Percentiles rank a stretch among this genome's conserved stretches.
Conservation (phyloP, 2,888 invertebrate species). For the Atethmia centrago region DNA sequence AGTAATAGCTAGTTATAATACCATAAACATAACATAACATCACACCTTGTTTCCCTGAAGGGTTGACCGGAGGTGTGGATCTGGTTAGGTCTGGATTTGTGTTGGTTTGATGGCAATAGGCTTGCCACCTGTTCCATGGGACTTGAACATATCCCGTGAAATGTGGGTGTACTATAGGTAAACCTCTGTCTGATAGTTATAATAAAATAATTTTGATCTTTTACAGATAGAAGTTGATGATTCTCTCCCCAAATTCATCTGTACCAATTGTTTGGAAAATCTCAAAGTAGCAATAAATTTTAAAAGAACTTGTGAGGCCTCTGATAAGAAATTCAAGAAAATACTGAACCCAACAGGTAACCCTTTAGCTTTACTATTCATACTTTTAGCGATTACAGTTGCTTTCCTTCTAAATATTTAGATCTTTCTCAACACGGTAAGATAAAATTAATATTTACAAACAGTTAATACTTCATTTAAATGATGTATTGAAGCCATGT, state of each 20-base stretch:
- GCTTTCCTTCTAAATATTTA: background rate
- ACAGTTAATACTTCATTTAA: background rate
- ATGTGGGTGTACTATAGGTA: background rate
- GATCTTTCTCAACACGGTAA: background rate
- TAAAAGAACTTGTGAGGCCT: constrained; percentile 82
- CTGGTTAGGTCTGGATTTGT: background rate
- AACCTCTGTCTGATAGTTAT: background rate
- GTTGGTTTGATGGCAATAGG: too few relatives aligned
- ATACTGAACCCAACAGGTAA: constrained; percentile 85
- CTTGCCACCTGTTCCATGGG: background rate
- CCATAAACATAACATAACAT: background rate
- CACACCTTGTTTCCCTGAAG: background rate
- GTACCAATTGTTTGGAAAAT: constrained; percentile 82
- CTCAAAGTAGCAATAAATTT: constrained; percentile 82
- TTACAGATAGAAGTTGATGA: constrained; percentile 84
- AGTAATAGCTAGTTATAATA: background rate
- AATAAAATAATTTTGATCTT: constrained; percentile 8
- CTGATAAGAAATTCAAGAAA: constrained; percentile 84
- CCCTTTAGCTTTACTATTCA: too few relatives aligned
- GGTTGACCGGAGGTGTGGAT: background rate
- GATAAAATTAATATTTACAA: background rate
- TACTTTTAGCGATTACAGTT: background rate
- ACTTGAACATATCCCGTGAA: background rate
- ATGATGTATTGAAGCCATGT: background rate
- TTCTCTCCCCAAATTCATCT: constrained; percentile 86